Evolutionary conservation across 2,888 invertebrate species (phyloP), one percentile per base, ranked within the genome.

Genomic region (Apamea epomidion): DNA sequence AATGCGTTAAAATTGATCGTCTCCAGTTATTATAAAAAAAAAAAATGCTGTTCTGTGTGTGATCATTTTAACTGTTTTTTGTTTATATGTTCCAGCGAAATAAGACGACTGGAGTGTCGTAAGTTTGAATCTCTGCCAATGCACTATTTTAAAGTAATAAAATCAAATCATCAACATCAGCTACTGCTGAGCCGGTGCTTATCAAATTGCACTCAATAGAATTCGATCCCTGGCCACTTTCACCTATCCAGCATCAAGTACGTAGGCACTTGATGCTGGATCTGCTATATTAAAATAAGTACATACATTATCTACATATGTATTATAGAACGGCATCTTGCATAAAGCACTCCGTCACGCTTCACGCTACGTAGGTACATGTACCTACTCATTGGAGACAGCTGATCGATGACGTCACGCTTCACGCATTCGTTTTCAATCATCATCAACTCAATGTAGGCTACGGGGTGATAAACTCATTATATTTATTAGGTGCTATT

Each of bases 381-480:
- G 21, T 45, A 64, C 68, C 18, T 51, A 51, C 74, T 76, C 16
- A 60, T 37, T 6, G 18, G 37, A n/a, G 87, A 73, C 85, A 73
- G 72, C 72, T 87, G 87, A 85, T 85, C 73, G 80, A 85, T 85
- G 87, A 73, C 74, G 71, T 76, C 77, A 77, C 74, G 72, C 60
- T 51, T 45, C 51, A 16, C 54, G 62, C 67, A 73, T 75, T 67
- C 51, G 73, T 21, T 75, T 70, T 78, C 85, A 58, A 87, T 76
- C 64, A 76, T 45, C 65, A 79, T 84, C 51, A 45, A 32, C 64
- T 48, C 16, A 1, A 45, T 58, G 10, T 29, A 48, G 3, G 32
- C 16, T 71, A 32, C 25, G 58, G 14, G 7, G 64, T 42, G 25
- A 45, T 32, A 51, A 25, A 6, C 18, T 21, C 18, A 70, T 25